Evolutionary conservation across 2,888 invertebrate genomes (phyloP).

Genomic region (Acleris cristana): DNA sequence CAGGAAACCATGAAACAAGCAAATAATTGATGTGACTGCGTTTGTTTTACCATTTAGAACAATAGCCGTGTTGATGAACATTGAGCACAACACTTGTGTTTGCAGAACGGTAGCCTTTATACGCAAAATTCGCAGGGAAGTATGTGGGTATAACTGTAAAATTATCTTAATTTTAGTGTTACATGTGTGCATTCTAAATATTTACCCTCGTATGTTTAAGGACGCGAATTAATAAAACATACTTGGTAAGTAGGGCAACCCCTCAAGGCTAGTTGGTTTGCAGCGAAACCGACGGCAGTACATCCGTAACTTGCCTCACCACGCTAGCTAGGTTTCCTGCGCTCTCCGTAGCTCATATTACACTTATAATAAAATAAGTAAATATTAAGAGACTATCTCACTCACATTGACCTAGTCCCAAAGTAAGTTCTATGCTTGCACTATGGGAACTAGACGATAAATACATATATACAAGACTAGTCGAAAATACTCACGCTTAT

Average conservation of each 20-base stretch:
- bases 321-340: constrained; percentile 49
- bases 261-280: constrained; percentile 63
- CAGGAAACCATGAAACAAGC: constrained; percentile 59
- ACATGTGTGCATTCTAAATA: not conserved
- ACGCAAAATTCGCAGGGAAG: constrained; percentile 50
- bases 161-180: constrained; percentile 11
- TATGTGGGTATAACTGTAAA: constrained; percentile 1
- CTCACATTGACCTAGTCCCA: too few species aligned
- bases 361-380: not conserved
- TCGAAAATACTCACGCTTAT: too few species aligned
- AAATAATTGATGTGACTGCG: constrained; percentile 67
- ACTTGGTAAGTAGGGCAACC: constrained; percentile 60
- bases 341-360: constrained; percentile 41
- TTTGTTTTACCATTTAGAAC: constrained; percentile 68
- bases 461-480: too few species aligned
- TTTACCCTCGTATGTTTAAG: constrained; percentile 11
- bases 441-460: too few species aligned
- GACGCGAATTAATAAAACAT: constrained; percentile 24
- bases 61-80: constrained; percentile 72
- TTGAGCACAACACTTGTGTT: constrained; percentile 69
- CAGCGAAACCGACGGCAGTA: constrained; percentile 64
- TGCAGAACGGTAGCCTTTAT: constrained; percentile 61
- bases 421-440: too few species aligned
- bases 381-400: too few species aligned
- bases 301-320: constrained; percentile 65